A percentile compares a stretch with the other conserved stretches of the same genome.
phyloP scores from a whole-genome alignment of 1,140 invertebrate genomes.

The Carcinoscorpius rotundicauda region DNA sequence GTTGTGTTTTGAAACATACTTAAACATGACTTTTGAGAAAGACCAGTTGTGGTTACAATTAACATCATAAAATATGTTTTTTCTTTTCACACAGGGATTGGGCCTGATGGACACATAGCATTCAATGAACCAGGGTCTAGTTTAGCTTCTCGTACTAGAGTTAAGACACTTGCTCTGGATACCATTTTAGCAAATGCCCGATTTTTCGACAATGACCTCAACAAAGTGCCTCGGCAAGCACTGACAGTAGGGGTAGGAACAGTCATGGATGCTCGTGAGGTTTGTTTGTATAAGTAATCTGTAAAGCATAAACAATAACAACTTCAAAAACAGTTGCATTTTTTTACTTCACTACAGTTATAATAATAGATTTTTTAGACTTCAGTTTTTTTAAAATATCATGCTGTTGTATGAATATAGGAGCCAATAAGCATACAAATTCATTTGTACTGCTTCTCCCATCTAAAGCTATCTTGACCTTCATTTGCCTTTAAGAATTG shows the following conservation, averaged over 20 bases:
- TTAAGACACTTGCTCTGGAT: constrained; percentile 92
- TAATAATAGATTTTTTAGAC: no score
- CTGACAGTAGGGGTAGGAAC: constrained; percentile 97
- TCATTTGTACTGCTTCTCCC: no score
- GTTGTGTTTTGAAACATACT: no score
- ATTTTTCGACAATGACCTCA: constrained; percentile 91
- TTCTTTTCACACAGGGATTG: constrained; percentile 54
- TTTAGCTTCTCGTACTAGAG: constrained; percentile 80
- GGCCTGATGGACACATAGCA: constrained; percentile 98
- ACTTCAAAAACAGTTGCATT: not conserved
- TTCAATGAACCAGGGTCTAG: constrained; percentile 95
- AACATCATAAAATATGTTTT: no score
- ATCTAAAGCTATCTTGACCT: no score
- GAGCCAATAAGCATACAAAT: no score
- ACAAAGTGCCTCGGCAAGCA: constrained; percentile 80
- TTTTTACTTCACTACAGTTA: no score
- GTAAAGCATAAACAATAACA: not conserved
- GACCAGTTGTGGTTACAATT: no score
- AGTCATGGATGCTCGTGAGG: constrained; percentile 96
- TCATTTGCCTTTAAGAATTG: no score
- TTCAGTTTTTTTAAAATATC: no score
- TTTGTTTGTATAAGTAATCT: constrained; percentile 29
- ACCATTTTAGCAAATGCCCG: constrained; percentile 93
- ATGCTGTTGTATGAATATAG: no score
- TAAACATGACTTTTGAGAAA: no score